A percentile compares a stretch with the other conserved stretches of the same genome.
phyloP scores from a whole-genome alignment of 2,113 vertebrate genomes.

The Ictidomys tridecemlineatus region DNA sequence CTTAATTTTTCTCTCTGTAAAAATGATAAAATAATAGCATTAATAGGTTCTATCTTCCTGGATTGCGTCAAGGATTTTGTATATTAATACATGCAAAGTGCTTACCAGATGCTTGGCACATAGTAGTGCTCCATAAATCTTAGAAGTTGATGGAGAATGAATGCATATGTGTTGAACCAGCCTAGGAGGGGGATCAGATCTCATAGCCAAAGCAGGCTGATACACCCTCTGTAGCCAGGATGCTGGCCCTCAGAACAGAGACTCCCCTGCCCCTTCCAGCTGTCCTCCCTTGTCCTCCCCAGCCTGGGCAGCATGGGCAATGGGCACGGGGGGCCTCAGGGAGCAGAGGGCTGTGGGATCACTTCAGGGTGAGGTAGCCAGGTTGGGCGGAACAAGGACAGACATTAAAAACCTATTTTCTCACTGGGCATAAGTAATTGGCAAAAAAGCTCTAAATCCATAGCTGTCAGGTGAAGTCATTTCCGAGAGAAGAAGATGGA shows the following conservation, averaged over 20 bases:
- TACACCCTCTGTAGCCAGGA: not conserved
- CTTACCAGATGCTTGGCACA: not conserved
- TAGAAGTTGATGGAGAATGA: not conserved
- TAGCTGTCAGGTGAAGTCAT: conserved; percentile 77
- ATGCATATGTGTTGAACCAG: not conserved
- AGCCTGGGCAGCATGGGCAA: not conserved
- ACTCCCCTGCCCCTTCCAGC: not conserved
- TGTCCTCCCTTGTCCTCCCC: not conserved
- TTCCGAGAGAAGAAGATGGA: conserved; percentile 65
- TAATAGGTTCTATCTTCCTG: not conserved
- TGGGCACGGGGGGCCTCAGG: not conserved
- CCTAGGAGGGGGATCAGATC: not conserved
- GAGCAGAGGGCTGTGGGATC: not conserved
- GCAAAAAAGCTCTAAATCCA: conserved; percentile 77
- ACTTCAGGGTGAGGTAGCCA: not conserved
- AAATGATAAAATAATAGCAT: not conserved
- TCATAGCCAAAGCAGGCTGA: not conserved
- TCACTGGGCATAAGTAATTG: conserved; percentile 78
- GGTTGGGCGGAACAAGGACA: conserved; percentile 64
- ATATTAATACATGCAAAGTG: not conserved
- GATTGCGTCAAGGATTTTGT: not conserved
- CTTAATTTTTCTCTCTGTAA: conserved; percentile 9
- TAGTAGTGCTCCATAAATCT: not conserved
- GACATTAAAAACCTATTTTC: conserved; percentile 79
- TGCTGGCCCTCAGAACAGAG: not conserved